Percentiles rank a stretch among this genome's conserved stretches.
Conservation (phyloP, 2,888 invertebrate genomes). For the Galeopsomyia nigrocyanea region DNA sequence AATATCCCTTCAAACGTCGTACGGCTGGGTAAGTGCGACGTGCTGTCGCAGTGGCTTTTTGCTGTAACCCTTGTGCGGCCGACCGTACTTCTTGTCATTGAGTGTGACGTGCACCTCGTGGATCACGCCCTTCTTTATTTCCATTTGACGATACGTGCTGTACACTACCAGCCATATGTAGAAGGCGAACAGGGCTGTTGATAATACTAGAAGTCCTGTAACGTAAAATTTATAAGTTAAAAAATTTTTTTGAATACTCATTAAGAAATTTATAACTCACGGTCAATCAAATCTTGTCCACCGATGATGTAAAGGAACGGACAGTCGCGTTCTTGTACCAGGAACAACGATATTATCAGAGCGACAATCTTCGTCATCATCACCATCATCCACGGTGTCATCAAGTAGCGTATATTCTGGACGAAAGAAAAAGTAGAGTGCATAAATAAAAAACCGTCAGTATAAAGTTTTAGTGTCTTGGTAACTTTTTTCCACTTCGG, state of each 20-base stretch:
- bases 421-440: conserved; percentile 31
- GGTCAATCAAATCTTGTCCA: conserved; percentile 59
- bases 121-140: conserved; percentile 62
- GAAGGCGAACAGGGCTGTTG: conserved; percentile 58
- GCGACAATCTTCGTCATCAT: conserved; percentile 65
- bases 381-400: conserved; percentile 69
- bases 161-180: conserved; percentile 68
- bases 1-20: conserved; percentile 50
- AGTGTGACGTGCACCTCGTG: conserved; percentile 62
- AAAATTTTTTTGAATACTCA: neutral
- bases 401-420: conserved; percentile 67
- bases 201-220: conserved; percentile 58
- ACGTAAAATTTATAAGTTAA: conserved; percentile 32
- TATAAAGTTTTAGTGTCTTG: too few species aligned
- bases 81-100: conserved; percentile 50
- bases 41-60: conserved; percentile 47
- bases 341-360: conserved; percentile 64
- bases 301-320: conserved; percentile 62
- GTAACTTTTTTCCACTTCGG: too few species aligned
- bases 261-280: conserved; percentile 52
- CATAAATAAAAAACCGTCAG: too few species aligned
- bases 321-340: conserved; percentile 60
- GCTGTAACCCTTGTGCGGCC: conserved; percentile 22
- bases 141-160: conserved; percentile 66
- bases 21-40: conserved; percentile 45